Evolutionary conservation across 2,888 invertebrate species (phyloP), one percentile per base, ranked within the genome.

Genomic region (Chaitophorus viminalis): DNA sequence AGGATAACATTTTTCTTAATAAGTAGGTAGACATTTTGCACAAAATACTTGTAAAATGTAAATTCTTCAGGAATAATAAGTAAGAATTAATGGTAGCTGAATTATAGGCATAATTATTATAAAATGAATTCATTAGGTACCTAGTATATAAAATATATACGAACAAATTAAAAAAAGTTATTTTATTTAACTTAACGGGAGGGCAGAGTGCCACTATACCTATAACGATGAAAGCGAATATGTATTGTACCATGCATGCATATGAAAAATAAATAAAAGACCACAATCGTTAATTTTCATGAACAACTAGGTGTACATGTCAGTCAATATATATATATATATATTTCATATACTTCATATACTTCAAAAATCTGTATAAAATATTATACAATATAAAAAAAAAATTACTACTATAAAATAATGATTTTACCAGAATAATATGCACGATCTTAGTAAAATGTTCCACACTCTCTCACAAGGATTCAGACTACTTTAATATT

Each of bases 1-100:
- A 82, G 46, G 70, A 39, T 70, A 70, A 79, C 36, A 36, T 65
- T 79, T 65, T 65, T 8, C 36, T 36, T 79, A 33, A 31, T 76
- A 33, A 25, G 29, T 68, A 68, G 68, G 31, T 52, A 31, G 21
- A 60, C 17, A 60, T 60, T 54, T 33, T 60, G 17, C 60, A 78
- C n/a, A n/a, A 17, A 8, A n/a, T 36, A 33, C 33, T 79, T 39
- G 65, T 79, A n/a, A 78, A 46, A 54, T 60, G 3, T 60, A 21
- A 25, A 60, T 60, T 60, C 60, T 6, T 60, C 60, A 21, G 25
- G 25, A 60, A 60, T 60, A 60, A 60, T 6, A 6, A 18, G 0
- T 60, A 21, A 6, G 25, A 2, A 18, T 60, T 5, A 46, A 46
- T 46, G 11, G 14, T 46, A 14, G 14, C 11, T 46, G 11, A 14